These are phyloP conservation scores for Campodea augens DNA, from an alignment of 1,140 invertebrate genomes.

Conservation along the genomic window DNA sequence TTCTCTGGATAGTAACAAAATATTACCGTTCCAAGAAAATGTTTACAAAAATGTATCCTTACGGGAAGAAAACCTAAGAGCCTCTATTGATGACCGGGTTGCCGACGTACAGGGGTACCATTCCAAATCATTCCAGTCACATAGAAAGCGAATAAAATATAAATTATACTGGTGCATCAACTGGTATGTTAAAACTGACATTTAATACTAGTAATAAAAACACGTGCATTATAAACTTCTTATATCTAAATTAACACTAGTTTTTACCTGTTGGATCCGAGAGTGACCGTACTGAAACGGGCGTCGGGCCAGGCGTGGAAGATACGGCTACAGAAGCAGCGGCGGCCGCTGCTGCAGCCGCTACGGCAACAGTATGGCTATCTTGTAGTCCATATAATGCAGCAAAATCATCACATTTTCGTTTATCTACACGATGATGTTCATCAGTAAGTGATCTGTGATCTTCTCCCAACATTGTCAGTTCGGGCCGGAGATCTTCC, in stretches of 20 bases:
- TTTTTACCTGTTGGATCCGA: slow-evolving; percentile 23
- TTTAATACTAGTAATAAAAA: not conserved
- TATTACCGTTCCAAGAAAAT: no score
- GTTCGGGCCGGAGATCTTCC: slow-evolving; percentile 6
- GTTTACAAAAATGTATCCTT: no score
- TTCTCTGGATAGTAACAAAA: no score
- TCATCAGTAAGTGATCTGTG: not conserved
- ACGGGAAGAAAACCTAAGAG: no score
- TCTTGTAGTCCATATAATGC: slow-evolving; percentile 37
- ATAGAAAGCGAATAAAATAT: no score
- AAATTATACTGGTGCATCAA: not conserved
- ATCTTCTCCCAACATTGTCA: slow-evolving; percentile 4
- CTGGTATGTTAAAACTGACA: not conserved
- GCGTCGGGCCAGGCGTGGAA: slow-evolving; percentile 4
- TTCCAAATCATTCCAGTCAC: no score
- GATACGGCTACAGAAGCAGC: not conserved
- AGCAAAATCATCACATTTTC: slow-evolving; percentile 63
- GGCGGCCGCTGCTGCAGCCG: slow-evolving; percentile 6
- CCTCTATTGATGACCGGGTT: no score
- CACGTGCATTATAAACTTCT: no score
- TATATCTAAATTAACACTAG: no score
- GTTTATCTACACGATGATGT: slow-evolving; percentile 12
- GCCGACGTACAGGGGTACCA: no score
- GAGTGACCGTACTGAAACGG: slow-evolving; percentile 7
- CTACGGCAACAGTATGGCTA: slow-evolving; percentile 4